phyloP scores from a whole-genome alignment of 2,113 vertebrate genomes.

The Leiothrix lutea region DNA sequence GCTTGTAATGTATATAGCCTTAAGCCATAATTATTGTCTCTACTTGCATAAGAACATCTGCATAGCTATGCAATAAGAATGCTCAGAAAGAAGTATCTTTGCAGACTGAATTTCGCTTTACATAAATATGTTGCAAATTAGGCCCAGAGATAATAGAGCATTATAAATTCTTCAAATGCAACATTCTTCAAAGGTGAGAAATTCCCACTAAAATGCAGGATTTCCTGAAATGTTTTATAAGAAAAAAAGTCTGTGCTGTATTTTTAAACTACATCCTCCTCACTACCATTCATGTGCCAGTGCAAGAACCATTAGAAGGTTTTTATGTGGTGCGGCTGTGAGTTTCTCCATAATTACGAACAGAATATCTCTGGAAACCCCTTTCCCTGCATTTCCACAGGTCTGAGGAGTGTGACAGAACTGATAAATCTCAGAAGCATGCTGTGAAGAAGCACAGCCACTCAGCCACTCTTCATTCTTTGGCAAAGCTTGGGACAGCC shows the following conservation, averaged over 20 bases:
- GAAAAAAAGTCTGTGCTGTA: neutral
- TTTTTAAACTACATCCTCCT: neutral
- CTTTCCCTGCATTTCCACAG: neutral
- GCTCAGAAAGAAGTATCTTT: neutral
- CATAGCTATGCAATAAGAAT: neutral
- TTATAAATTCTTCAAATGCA: neutral
- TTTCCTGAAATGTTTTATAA: constrained; percentile 1
- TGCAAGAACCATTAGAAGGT: neutral
- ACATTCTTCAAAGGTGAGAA: neutral
- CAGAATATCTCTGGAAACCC: neutral
- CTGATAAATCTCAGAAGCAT: neutral
- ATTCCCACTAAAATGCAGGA: neutral
- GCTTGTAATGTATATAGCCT: neutral
- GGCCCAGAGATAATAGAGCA: neutral
- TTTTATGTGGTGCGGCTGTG: neutral
- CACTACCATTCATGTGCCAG: neutral
- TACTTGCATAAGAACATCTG: neutral
- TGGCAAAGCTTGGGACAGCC: neutral
- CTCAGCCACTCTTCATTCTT: neutral
- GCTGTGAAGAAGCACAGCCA: neutral
- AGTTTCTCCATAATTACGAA: neutral
- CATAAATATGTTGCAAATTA: neutral
- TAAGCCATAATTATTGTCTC: neutral
- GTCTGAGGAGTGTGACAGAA: neutral
- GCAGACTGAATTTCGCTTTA: neutral